These are phyloP conservation scores for Myripristis murdjan DNA, from an alignment of 2,797 vertebrate genomes.

Conservation along the genomic window DNA sequence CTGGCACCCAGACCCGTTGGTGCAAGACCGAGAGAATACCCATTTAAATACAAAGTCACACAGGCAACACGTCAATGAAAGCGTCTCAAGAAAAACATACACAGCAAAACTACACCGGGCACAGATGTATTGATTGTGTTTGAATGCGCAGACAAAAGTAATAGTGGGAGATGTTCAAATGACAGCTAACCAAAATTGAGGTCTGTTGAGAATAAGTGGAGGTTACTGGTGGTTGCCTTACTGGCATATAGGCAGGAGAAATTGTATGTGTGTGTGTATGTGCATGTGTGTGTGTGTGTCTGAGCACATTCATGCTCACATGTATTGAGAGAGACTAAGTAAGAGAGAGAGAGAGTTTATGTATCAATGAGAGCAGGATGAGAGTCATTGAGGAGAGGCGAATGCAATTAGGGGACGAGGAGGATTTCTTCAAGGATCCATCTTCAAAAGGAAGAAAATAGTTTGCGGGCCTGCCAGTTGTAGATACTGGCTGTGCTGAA, in stretches of 20 bases:
- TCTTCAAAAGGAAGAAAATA: conserved; percentile 62
- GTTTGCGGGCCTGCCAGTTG: conserved; percentile 53
- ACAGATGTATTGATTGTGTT: conserved; percentile 41
- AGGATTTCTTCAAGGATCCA: conserved; percentile 69
- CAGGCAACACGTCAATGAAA: conserved; percentile 50
- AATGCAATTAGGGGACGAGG: conserved; percentile 62
- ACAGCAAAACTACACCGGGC: not conserved
- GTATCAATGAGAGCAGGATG: conserved; percentile 13
- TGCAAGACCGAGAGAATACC: conserved; percentile 57
- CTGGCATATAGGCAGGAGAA: conserved; percentile 2
- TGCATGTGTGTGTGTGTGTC: not conserved
- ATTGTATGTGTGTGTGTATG: not conserved
- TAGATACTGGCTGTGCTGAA: conserved; percentile 51
- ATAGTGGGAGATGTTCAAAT: conserved; percentile 43
- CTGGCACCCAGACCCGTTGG: conserved; percentile 48
- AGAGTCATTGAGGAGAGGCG: conserved; percentile 22
- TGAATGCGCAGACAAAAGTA: conserved; percentile 50
- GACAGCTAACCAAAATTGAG: conserved; percentile 67
- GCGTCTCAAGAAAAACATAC: conserved; percentile 6
- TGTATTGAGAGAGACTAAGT: not conserved
- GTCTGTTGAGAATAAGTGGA: conserved; percentile 50
- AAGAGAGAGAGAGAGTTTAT: not conserved
- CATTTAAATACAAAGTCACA: conserved; percentile 61
- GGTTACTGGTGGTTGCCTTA: conserved; percentile 9
- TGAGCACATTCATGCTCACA: conserved; percentile 1